These are phyloP conservation scores for Sebastes hubbsi DNA, from an alignment of 2,797 vertebrate genomes.

Conservation along the genomic window DNA sequence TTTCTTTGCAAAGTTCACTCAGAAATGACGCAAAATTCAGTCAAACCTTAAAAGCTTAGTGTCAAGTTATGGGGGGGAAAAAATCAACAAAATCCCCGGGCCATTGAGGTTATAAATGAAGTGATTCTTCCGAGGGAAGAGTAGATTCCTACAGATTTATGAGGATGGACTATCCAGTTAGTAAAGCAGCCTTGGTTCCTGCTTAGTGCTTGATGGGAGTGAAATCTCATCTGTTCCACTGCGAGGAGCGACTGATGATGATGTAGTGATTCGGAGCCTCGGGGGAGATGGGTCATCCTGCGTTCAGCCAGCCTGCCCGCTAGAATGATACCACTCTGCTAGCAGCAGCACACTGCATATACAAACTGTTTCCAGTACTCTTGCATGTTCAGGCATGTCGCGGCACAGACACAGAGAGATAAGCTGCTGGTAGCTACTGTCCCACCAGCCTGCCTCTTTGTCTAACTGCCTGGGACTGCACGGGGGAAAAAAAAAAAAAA, in stretches of 20 bases:
- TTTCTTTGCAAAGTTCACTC: neutral
- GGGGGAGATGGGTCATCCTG: constrained; percentile 81
- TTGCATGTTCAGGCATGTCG: constrained; percentile 64
- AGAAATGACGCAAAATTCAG: constrained; percentile 16
- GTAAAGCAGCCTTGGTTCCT: constrained; percentile 65
- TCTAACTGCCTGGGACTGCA: constrained; percentile 19
- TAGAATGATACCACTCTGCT: constrained; percentile 52
- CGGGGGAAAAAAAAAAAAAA: neutral
- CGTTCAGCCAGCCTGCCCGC: constrained; percentile 74
- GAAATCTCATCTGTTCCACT: constrained; percentile 80
- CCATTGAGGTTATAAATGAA: constrained; percentile 31
- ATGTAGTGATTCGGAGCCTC: constrained; percentile 82
- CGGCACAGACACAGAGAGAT: constrained; percentile 24
- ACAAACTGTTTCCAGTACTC: constrained; percentile 41
- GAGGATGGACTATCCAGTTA: constrained; percentile 56
- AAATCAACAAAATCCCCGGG: neutral
- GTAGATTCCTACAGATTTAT: constrained; percentile 59
- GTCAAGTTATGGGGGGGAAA: neutral
- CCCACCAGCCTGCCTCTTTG: constrained; percentile 40
- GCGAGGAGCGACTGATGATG: constrained; percentile 80
- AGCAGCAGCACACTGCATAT: constrained; percentile 6
- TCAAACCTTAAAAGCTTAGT: constrained; percentile 22
- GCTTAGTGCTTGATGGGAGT: constrained; percentile 62
- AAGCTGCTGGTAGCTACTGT: constrained; percentile 32
- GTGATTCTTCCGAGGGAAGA: constrained; percentile 34